Conservation (phyloP, 1,140 invertebrate species). For the Ericerus pela region DNA sequence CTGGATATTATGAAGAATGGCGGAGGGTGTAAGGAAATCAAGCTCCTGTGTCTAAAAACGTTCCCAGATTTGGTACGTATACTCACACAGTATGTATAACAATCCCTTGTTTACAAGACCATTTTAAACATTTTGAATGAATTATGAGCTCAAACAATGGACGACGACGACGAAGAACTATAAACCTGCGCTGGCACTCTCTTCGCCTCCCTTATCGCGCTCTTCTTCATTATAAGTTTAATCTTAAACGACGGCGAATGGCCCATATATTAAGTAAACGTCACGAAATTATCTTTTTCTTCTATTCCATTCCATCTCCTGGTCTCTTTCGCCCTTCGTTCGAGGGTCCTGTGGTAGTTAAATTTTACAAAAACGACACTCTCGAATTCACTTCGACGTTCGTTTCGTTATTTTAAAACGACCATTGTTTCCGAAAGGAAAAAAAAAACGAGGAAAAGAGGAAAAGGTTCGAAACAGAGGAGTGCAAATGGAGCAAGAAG, state of each 20-base stretch:
- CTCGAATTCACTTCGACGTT: too few relatives aligned
- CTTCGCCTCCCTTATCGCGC: background rate
- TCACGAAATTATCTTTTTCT: constrained; percentile 12
- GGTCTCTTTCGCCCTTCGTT: background rate
- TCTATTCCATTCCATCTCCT: constrained; percentile 7
- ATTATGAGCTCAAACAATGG: constrained; percentile 12
- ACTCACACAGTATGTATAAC: constrained; percentile 9
- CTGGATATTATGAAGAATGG: too few relatives aligned
- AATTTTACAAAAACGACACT: constrained; percentile 6
- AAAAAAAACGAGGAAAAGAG: too few relatives aligned
- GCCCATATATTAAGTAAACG: constrained; percentile 11
- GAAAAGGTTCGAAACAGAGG: too few relatives aligned
- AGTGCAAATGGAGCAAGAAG: too few relatives aligned
- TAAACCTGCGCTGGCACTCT: constrained; percentile 9
- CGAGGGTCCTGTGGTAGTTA: constrained; percentile 2
- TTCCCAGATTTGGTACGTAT: constrained; percentile 8
- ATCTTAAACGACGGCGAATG: constrained; percentile 11
- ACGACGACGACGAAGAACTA: constrained; percentile 10
- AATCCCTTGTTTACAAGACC: constrained; percentile 11
- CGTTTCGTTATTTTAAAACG: too few relatives aligned
- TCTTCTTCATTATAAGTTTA: constrained; percentile 11
- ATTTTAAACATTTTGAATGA: constrained; percentile 11
- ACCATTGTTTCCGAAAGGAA: too few relatives aligned
- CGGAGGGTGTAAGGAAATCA: constrained; percentile 7
- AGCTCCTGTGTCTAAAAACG: constrained; percentile 7